A percentile compares a stretch with the other conserved stretches of the same genome.
phyloP scores from a whole-genome alignment of 2,888 invertebrate species.

The Keiferia lycopersicella region DNA sequence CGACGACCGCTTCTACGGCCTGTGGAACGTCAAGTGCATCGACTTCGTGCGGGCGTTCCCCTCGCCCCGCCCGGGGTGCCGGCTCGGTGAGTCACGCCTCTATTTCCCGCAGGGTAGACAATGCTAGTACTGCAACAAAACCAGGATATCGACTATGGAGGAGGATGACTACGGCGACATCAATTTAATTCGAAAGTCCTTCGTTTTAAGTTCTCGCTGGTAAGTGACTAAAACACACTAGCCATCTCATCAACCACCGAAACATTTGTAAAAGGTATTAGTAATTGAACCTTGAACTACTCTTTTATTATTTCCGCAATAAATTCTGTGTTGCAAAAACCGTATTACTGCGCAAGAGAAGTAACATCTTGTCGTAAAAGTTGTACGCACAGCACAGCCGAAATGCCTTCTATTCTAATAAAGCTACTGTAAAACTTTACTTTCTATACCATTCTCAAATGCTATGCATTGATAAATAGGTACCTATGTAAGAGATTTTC shows the following conservation, averaged over 20 bases:
- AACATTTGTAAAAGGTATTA: not conserved
- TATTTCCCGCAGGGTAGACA: too few species aligned
- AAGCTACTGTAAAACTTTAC: too few species aligned
- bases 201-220: too few species aligned
- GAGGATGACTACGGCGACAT: too few species aligned
- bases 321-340: not conserved
- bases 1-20: conserved; percentile 94
- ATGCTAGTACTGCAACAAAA: too few species aligned
- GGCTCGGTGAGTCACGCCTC: conserved; percentile 83
- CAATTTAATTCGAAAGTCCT: too few species aligned
- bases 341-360: conserved; percentile 7
- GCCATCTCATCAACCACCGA: too few species aligned
- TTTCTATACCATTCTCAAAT: not conserved
- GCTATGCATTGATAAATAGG: too few species aligned
- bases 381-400: too few species aligned
- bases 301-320: not conserved
- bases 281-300: conserved; percentile 3
- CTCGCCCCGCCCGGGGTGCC: conserved; percentile 92
- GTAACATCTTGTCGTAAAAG: not conserved
- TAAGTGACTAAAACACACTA: too few species aligned
- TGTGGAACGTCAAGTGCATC: conserved; percentile 92
- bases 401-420: not conserved
- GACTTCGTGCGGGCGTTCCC: conserved; percentile 95
- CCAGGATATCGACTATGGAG: too few species aligned
- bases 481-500: too few species aligned